Evolutionary conservation across 64 coral and sea anemone species (phyloP).

Genomic region (Actinia tenebrosa): DNA sequence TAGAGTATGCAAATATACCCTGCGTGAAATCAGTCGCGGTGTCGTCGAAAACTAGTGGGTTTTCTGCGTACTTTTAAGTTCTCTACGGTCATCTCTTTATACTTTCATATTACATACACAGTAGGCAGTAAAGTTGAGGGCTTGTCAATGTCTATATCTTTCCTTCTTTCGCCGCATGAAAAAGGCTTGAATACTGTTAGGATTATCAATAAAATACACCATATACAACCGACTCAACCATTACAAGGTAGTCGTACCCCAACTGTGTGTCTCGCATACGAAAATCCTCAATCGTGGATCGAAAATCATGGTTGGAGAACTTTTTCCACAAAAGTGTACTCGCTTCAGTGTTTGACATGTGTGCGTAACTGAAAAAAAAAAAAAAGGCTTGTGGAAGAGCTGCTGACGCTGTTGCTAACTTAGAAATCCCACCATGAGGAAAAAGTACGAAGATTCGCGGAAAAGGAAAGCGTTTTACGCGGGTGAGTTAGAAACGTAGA

Average conservation of each 20-base stretch:
- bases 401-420: not conserved
- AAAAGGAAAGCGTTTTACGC: no score
- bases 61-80: not conserved
- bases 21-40: slow-evolving; percentile 7
- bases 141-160: slow-evolving; percentile 9
- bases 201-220: not conserved
- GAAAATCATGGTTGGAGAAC: no score
- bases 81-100: not conserved
- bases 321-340: no score
- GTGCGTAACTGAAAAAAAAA: no score
- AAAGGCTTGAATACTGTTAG: slow-evolving; percentile 1
- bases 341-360: no score
- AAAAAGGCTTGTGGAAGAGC: not conserved
- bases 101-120: slow-evolving; percentile 3
- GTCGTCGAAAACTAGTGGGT: not conserved
- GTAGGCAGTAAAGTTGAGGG: slow-evolving; percentile 10
- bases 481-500: no score
- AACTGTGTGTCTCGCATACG: not conserved
- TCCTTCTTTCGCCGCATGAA: slow-evolving; percentile 4
- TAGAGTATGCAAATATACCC: slow-evolving; percentile 3
- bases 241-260: not conserved
- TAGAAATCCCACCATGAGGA: not conserved
- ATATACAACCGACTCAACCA: not conserved
- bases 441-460: not conserved
- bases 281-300: no score